A percentile compares a stretch with the other conserved stretches of the same genome.
Evolutionary conservation across 2,797 vertebrate genomes (phyloP).

Genomic region (Leucoraja ocellata): DNA sequence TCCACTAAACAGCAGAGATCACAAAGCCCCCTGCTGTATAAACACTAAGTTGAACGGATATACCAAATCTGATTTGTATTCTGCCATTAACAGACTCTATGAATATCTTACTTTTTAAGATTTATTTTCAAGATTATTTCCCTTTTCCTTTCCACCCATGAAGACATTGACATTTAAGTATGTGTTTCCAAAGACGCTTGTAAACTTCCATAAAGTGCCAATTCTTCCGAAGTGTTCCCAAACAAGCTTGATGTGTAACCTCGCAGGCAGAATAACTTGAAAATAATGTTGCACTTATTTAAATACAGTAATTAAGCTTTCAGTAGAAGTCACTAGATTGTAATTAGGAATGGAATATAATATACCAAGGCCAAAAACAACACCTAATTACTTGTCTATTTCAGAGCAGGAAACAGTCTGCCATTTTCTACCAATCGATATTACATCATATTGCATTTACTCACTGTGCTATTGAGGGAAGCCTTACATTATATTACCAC

Average conservation of each 20-base stretch:
- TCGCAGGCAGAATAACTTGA: background rate
- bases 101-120: background rate
- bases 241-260: background rate
- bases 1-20: background rate
- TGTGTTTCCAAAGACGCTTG: background rate
- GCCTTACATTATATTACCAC: background rate
- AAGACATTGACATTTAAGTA: background rate
- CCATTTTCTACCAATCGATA: background rate
- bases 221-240: background rate
- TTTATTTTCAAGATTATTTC: background rate
- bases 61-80: background rate
- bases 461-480: background rate
- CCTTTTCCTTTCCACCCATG: background rate
- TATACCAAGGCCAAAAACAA: background rate
- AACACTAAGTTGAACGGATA: background rate
- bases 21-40: background rate
- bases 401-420: background rate
- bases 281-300: background rate
- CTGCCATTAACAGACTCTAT: background rate
- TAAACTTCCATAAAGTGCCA: background rate
- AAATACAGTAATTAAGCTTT: background rate
- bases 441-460: background rate
- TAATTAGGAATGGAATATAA: background rate
- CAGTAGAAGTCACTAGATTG: background rate
- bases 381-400: background rate